Evolutionary conservation across 2,888 invertebrate species (phyloP).

Genomic region (Thysanoteuthis rhombus): DNA sequence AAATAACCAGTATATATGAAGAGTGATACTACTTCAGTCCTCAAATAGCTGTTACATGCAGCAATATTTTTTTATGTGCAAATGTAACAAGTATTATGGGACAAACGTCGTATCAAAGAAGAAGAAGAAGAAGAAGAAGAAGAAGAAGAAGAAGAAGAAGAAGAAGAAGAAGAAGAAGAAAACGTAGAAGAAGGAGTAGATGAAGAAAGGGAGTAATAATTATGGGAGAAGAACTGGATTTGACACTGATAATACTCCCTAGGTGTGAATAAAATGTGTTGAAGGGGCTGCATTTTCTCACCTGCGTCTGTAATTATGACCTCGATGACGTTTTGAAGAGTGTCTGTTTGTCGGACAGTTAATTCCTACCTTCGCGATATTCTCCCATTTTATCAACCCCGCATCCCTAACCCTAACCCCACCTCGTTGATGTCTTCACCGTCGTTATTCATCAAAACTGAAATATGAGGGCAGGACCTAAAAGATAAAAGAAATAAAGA

Average conservation of each 20-base stretch:
- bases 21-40: too few relatives aligned
- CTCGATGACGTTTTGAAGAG: background rate
- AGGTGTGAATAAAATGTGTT: background rate
- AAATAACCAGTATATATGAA: background rate
- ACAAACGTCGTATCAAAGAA: too few relatives aligned
- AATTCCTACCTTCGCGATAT: background rate
- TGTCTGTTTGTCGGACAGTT: background rate
- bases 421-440: background rate
- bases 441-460: background rate
- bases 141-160: background rate
- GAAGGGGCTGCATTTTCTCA: background rate
- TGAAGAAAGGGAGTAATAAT: background rate
- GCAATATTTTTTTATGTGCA: too few relatives aligned
- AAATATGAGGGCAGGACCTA: background rate
- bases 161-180: background rate
- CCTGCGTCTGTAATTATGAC: background rate
- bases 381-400: too few relatives aligned
- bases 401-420: too few relatives aligned
- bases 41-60: too few relatives aligned
- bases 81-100: too few relatives aligned
- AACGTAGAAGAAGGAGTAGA: background rate
- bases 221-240: background rate
- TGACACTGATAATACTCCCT: background rate
- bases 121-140: background rate
- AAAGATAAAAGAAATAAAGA: too few relatives aligned